Base-by-base conservation (phyloP, 2,113 vertebrate species). In the Gallinago media region DNA sequence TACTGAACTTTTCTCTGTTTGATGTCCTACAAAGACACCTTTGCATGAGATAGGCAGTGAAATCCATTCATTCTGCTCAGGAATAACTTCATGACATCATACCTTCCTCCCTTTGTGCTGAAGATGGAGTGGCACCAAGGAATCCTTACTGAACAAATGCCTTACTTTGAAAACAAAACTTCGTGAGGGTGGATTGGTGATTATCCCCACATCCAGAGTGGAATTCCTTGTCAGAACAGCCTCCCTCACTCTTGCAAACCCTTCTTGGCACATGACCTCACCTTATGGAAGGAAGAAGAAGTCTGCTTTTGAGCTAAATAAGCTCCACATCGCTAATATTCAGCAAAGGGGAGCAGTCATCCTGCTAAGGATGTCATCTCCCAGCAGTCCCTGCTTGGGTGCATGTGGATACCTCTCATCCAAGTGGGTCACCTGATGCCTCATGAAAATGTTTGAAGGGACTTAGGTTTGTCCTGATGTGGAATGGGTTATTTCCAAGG, bases 121-220 rank as follows among this genome's bases (percentile, higher is more conserved):
- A 66, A 63, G 52, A 40, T 38, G 34, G 17, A 63, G 15, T 4
- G 12, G 4, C 22, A 31, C 29, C 7, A 21, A 63, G 17, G 38
- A 78, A 75, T 59, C 9, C 25, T 13, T 25, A 22, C 29, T 62
- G n/a, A 59, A 67, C 5, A 58, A 88, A 56, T 56, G 16, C 2
- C 10, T 52, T 14, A 11, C 9, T 70, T 54, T 34, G 17, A 38
- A 62, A 92, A 66, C 11, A 77, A 67, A 29, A 67, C 12, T 58
- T 85, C 0, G 1, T 27, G 7, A 12, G 13, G 4, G 15, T 38
- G 10, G 9, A 6, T 27, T 52, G 7, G 12, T 15, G 5, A 55
- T 20, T 18, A 47, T 75, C 38, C 32, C 66, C 40, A 52, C 11
- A 63, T 12, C 6, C 3, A 16, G 16, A 80, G 18, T 18, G 26